Evolutionary conservation across 2,797 vertebrate species (phyloP), one percentile per base, ranked within the genome.

Genomic region (Sebastes minor): DNA sequence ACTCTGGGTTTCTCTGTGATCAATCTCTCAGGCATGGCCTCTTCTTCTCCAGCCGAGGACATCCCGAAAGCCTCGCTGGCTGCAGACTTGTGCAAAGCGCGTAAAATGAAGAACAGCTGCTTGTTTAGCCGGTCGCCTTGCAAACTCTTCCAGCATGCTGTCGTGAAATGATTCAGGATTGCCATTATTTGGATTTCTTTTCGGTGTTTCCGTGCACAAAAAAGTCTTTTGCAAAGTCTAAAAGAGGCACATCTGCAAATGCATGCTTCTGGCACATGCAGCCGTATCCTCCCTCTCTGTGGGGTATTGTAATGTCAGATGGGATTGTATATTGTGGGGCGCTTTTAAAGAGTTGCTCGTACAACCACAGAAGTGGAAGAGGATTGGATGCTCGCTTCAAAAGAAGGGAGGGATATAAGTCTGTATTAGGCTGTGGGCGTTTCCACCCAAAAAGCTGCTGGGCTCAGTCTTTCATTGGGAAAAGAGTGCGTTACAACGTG

Each of bases 151-250:
- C 79, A 76, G 16, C 80, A 88, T 16, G 80, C 35, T 7, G 65
- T 63, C 23, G 92, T 56, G 8, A 96, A 80, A 22, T 91, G 85
- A 28, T 80, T 93, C 81, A 95, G 72, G 61, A 95, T 76, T 74
- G 96, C 94, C 97, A 98, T 97, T 11, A 2, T 84, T 62, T n/a
- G 0, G 14, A 23, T 20, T 5, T 5, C 1, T 28, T 81, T n/a
- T 71, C 22, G 18, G 16, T 5, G 16, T 60, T 67, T 63, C 49
- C 8, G 28, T 49, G 27, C 42, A 12, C 23, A 46, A 8, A 64
- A 52, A 4, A 52, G 1, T 65, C 16, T n/a, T 32, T 28, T 53
- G 16, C 35, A 46, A 63, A 75, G 70, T 83, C 7, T 28, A 1
- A 7, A n/a, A 33, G 8, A 7, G 9, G 22, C 38, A 81, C 75